Evolutionary conservation across 2,888 invertebrate genomes (phyloP), one percentile per base, ranked within the genome.

Genomic region (Drosophila bunnanda): DNA sequence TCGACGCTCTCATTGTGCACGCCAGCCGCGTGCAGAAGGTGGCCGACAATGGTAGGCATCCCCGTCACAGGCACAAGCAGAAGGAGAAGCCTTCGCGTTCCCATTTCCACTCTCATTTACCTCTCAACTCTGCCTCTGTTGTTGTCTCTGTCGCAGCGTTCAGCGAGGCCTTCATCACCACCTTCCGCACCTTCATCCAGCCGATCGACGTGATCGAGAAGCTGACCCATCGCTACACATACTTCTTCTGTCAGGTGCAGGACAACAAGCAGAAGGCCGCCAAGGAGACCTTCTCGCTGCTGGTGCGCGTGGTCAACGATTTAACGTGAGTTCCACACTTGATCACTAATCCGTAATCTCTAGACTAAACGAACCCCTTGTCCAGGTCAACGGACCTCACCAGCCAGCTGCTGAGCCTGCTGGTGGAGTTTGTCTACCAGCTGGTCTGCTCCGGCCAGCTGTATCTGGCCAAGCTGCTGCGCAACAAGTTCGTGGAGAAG

Each of bases 121-220:
- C 66, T 50, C 20, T 50, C 66, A 66, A 66, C 36, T 44, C 28
- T 46, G 32, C 67, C 68, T 48, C 67, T 54, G 67, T 67, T 59
- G 67, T 67, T 59, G 52, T 64, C 34, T 59, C 76, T 78, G 50
- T 73, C 75, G 79, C 79, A 92, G 92, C 91, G 69, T 93, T 92
- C 79, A 92, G 92, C 94, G 99, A 99, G 94, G 99, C 99, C 77
- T 99, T 99, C 93, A 94, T 99, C 83, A 98, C 98, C 60, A 99
- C 99, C 71, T 99, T 99, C 93, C 95, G 99, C 82, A 99, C 98
- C 73, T 98, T 99, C 93, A 96, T 99, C 91, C 94, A 96, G 70
- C 98, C 99, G 28, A 93, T 95, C 89, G 97, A 96, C 80, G 94
- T 99, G 80, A 95, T 98, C 80, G 95, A 95, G 89, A 97, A 98